Evolutionary conservation across 2,113 vertebrate genomes (phyloP).

Genomic region (Agelaius tricolor): DNA sequence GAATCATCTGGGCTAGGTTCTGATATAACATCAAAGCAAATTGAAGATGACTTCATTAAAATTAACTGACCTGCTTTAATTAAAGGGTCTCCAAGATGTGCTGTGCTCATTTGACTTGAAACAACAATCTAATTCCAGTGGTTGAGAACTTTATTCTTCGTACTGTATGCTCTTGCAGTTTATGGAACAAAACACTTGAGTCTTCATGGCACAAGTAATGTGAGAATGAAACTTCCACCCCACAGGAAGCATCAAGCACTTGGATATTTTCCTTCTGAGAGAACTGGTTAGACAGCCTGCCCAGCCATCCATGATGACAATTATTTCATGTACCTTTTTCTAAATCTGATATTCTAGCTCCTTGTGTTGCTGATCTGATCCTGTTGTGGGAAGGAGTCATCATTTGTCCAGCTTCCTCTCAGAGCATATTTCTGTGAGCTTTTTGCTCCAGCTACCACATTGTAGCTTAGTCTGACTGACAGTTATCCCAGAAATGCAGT

Average conservation of each 20-base stretch:
- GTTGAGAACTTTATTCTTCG: not conserved
- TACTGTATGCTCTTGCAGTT: not conserved
- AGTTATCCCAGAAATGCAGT: not conserved
- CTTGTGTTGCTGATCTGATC: not conserved
- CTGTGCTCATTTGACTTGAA: not conserved
- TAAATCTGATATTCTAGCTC: not conserved
- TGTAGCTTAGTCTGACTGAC: not conserved
- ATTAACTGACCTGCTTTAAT: slow-evolving; percentile 20
- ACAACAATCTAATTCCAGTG: not conserved
- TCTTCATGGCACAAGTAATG: not conserved
- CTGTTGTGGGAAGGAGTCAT: not conserved
- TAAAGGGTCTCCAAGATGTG: not conserved
- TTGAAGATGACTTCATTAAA: not conserved
- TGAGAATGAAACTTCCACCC: not conserved
- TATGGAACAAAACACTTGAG: not conserved
- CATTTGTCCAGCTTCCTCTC: not conserved
- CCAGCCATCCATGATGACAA: not conserved
- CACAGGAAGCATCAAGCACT: not conserved
- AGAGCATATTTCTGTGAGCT: not conserved
- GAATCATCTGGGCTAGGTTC: not conserved
- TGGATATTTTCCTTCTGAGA: not conserved
- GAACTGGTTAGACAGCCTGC: not conserved
- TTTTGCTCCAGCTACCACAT: not conserved
- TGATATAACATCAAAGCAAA: slow-evolving; percentile 18
- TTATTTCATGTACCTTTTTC: not conserved